Percentiles rank a stretch among this genome's conserved stretches.
Evolutionary conservation across 2,113 vertebrate species (phyloP).

Genomic region (Haemorhous mexicanus): DNA sequence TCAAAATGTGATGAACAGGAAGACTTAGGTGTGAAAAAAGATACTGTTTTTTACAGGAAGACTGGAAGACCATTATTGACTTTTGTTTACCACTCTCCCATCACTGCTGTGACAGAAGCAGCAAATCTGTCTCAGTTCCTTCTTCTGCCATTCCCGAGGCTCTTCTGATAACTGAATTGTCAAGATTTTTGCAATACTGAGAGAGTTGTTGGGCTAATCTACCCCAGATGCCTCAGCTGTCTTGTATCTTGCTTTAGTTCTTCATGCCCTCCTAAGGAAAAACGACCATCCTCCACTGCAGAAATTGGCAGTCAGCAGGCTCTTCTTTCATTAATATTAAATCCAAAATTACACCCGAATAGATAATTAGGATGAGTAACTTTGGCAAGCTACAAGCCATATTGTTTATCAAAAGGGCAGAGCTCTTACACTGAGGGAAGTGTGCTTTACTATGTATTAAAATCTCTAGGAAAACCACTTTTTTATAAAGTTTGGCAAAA

Average conservation of each 20-base stretch:
- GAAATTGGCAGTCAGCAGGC: neutral
- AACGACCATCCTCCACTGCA: neutral
- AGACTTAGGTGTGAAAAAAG: neutral
- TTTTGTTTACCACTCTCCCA: neutral
- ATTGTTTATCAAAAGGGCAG: neutral
- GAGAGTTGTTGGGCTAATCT: neutral
- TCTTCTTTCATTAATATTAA: neutral
- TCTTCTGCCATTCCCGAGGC: neutral
- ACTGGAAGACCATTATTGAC: neutral
- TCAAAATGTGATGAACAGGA: slow-evolving; percentile 7
- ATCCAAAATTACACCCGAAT: neutral
- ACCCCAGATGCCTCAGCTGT: neutral
- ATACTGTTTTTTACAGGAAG: slow-evolving; percentile 4
- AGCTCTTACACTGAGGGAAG: neutral
- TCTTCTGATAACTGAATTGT: neutral
- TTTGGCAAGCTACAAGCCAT: neutral
- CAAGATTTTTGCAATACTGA: neutral
- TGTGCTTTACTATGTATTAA: neutral
- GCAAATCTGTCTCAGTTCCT: neutral
- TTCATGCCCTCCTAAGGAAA: neutral
- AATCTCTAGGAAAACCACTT: neutral
- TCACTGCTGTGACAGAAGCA: neutral
- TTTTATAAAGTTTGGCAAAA: neutral
- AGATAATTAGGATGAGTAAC: neutral
- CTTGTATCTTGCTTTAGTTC: neutral